Evolutionary conservation across 2,797 vertebrate species (phyloP).

Genomic region (Ibycter americanus): DNA sequence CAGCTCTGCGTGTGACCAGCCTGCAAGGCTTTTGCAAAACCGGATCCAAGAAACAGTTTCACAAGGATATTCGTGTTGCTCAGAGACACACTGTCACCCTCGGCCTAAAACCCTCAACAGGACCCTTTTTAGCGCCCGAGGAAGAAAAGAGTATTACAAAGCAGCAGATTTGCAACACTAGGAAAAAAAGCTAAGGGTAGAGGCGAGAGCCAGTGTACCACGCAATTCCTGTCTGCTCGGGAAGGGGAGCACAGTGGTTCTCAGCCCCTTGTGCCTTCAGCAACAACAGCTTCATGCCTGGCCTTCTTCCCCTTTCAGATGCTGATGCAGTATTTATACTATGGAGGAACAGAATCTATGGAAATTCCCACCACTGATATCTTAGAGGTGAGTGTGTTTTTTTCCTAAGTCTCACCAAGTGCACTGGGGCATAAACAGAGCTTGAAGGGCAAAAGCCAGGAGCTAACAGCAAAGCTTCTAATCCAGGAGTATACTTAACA

Average conservation of each 20-base stretch:
- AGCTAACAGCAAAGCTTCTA: neutral
- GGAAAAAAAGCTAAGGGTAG: neutral
- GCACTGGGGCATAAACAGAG: neutral
- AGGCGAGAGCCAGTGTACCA: neutral
- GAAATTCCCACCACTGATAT: conserved; percentile 85
- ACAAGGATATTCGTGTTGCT: neutral
- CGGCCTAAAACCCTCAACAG: neutral
- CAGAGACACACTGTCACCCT: neutral
- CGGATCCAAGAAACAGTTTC: neutral
- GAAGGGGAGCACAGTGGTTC: neutral
- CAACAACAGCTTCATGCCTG: neutral
- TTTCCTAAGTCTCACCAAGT: neutral
- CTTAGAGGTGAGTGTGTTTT: conserved; percentile 85
- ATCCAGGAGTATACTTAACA: neutral
- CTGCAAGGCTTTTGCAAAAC: neutral
- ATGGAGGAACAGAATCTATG: conserved; percentile 90
- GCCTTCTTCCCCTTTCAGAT: conserved; percentile 75
- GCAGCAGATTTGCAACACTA: neutral
- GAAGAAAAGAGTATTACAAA: neutral
- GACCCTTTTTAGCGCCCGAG: neutral
- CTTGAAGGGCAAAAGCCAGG: neutral
- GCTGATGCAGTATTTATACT: conserved; percentile 98
- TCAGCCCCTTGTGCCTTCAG: neutral
- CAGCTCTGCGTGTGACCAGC: neutral
- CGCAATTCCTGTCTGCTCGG: neutral